Percentiles rank a stretch among this genome's conserved stretches.
Evolutionary conservation across 2,113 vertebrate genomes (phyloP).

Genomic region (Heterocephalus glaber): DNA sequence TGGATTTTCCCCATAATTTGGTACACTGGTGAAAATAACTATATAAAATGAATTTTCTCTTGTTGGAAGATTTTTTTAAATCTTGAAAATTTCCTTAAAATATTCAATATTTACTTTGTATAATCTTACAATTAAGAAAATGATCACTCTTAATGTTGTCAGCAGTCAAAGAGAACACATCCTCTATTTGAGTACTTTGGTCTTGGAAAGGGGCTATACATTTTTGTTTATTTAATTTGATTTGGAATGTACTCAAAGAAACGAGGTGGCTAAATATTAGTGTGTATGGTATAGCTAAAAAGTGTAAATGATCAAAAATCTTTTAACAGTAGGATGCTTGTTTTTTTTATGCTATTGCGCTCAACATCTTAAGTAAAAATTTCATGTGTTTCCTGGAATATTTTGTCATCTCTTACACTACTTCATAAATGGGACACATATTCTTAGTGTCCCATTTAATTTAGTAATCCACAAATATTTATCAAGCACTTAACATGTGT

Average conservation of each 20-base stretch:
- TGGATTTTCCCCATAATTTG: background rate
- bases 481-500: background rate
- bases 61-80: background rate
- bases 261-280: background rate
- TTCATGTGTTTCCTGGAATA: background rate
- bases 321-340: background rate
- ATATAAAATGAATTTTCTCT: background rate
- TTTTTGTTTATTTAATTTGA: background rate
- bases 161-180: background rate
- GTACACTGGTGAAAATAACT: background rate
- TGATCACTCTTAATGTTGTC: background rate
- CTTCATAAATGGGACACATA: background rate
- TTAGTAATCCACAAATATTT: conserved; percentile 10
- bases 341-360: background rate
- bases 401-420: background rate
- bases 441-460: background rate
- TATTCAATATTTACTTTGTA: background rate
- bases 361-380: background rate
- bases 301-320: background rate
- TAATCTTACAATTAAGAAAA: background rate
- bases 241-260: background rate
- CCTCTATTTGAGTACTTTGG: background rate
- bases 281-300: background rate
- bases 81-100: background rate
- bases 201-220: background rate